phyloP scores from a whole-genome alignment of 2,888 invertebrate genomes.

The Phorcus lineatus region DNA sequence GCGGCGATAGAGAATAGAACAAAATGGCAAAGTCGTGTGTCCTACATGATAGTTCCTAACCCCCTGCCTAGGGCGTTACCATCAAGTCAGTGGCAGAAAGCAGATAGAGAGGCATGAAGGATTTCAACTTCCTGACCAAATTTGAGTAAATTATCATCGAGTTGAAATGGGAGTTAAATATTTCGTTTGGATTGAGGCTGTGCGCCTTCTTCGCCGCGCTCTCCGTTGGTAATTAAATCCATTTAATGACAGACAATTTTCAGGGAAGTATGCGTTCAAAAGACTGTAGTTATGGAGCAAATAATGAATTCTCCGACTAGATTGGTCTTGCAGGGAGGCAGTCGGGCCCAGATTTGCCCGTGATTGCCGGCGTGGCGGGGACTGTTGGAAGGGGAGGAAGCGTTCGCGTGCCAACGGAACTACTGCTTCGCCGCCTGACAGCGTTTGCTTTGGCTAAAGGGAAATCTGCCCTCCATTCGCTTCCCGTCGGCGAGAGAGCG shows the following conservation, averaged over 20 bases:
- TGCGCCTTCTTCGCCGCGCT: not conserved
- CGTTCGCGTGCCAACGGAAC: conserved; percentile 1
- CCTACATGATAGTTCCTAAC: too few relatives aligned
- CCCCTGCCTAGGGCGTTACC: too few relatives aligned
- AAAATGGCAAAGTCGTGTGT: too few relatives aligned
- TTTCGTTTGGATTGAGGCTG: not conserved
- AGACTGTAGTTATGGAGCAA: conserved; percentile 28
- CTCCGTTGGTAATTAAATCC: conserved; percentile 17
- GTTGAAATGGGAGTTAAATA: conserved; percentile 7
- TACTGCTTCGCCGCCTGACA: not conserved
- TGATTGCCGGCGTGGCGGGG: conserved; percentile 27
- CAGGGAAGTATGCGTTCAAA: conserved; percentile 29
- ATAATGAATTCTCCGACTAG: conserved; percentile 28
- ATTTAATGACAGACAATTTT: conserved; percentile 28
- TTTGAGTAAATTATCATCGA: not conserved
- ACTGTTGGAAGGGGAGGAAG: not conserved
- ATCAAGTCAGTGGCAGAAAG: too few relatives aligned
- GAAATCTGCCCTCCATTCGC: not conserved
- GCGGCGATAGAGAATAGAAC: not conserved
- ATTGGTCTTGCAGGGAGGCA: conserved; percentile 18
- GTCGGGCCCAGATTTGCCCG: conserved; percentile 24
- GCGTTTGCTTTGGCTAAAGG: not conserved
- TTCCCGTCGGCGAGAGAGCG: not conserved
- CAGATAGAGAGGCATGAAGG: not conserved
- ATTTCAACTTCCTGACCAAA: not conserved